Conservation (phyloP, 2,888 invertebrate genomes). For the Lobophora halterata region DNA sequence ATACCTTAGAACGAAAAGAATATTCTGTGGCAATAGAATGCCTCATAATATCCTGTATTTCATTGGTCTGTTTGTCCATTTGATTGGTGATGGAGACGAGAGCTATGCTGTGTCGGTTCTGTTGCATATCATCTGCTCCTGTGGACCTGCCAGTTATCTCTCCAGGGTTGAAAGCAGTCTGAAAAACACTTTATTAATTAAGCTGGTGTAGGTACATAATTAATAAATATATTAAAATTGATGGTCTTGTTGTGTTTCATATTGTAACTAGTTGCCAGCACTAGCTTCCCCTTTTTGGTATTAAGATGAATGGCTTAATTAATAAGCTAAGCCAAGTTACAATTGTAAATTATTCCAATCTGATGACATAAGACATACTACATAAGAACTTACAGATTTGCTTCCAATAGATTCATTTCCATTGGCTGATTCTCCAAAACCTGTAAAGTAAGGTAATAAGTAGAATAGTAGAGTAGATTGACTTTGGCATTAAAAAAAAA, state of each 20-base stretch:
- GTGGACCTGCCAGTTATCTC: slow-evolving; percentile 73
- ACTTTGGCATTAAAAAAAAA: too few species aligned
- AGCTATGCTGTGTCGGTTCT: slow-evolving; percentile 52
- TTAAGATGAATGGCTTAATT: too few species aligned
- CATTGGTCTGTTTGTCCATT: slow-evolving; percentile 61
- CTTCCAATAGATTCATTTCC: slow-evolving; percentile 54
- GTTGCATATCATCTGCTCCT: slow-evolving; percentile 50
- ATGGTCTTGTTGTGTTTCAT: too few species aligned
- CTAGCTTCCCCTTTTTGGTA: too few species aligned
- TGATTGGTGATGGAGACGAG: slow-evolving; percentile 52
- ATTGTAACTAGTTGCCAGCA: too few species aligned
- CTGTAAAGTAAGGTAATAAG: slow-evolving; percentile 39
- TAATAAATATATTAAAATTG: too few species aligned
- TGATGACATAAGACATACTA: too few species aligned
- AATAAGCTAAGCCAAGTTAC: too few species aligned
- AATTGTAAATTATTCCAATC: too few species aligned
- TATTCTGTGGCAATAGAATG: slow-evolving; percentile 67
- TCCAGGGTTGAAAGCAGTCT: slow-evolving; percentile 67
- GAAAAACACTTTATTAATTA: too few species aligned
- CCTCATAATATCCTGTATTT: slow-evolving; percentile 62
- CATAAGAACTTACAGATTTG: slow-evolving; percentile 55
- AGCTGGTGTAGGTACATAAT: too few species aligned
- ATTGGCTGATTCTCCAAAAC: slow-evolving; percentile 58
- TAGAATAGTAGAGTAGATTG: too few species aligned
- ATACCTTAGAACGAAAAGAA: slow-evolving; percentile 68